Percentiles rank a stretch among this genome's conserved stretches.
These are phyloP conservation scores for Bilobella aurantiaca DNA, from an alignment of 1,140 invertebrate genomes.

Conservation along the genomic window DNA sequence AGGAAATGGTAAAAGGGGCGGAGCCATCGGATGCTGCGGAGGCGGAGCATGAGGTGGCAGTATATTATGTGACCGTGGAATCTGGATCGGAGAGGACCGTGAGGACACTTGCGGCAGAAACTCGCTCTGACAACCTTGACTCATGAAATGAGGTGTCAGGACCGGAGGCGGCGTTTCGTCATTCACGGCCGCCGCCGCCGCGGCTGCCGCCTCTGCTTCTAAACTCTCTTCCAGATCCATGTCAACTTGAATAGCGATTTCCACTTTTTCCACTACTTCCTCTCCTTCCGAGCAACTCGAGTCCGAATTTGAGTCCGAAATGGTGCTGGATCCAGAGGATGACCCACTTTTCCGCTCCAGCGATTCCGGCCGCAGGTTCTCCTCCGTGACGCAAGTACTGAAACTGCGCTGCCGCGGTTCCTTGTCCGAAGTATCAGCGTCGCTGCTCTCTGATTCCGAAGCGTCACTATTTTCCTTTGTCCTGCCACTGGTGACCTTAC, in stretches of 20 bases:
- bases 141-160: neutral
- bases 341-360: neutral
- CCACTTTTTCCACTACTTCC: constrained; percentile 45
- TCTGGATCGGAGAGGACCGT: neutral
- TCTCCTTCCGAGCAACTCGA: constrained; percentile 24
- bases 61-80: neutral
- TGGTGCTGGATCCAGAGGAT: neutral
- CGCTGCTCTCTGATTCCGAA: neutral
- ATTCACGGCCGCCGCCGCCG: neutral
- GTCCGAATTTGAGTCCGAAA: neutral
- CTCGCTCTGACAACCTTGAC: neutral
- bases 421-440: neutral
- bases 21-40: neutral
- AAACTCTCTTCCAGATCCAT: constrained; percentile 52
- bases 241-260: constrained; percentile 30
- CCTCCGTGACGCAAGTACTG: neutral
- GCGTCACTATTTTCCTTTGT: neutral
- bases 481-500: no score
- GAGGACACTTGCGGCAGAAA: neutral
- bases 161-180: neutral
- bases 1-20: neutral
- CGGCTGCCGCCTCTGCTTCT: constrained; percentile 38
- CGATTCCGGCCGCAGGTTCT: neutral
- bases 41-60: neutral
- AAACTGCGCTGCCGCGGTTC: neutral